Evolutionary conservation across 2,113 vertebrate genomes (phyloP).

Genomic region (Cynoglossus semilaevis): DNA sequence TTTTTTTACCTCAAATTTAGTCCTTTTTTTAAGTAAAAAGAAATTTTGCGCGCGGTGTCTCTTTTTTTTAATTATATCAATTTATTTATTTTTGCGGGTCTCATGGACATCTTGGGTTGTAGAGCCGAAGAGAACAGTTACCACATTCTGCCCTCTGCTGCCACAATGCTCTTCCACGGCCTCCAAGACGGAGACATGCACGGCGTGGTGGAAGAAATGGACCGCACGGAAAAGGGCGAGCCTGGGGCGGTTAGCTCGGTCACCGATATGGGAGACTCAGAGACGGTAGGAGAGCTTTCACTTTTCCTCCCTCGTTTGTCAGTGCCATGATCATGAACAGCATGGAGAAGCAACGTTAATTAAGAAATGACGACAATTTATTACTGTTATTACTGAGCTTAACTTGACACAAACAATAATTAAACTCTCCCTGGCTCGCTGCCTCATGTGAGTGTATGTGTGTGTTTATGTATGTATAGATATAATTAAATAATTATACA

Average conservation of each 20-base stretch:
- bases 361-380: too few relatives aligned
- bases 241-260: slow-evolving; percentile 94
- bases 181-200: slow-evolving; percentile 96
- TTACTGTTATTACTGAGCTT: too few relatives aligned
- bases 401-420: not conserved
- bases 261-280: slow-evolving; percentile 97
- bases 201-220: slow-evolving; percentile 97
- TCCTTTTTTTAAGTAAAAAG: slow-evolving; percentile 58
- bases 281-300: slow-evolving; percentile 84
- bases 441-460: not conserved
- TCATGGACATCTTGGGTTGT: slow-evolving; percentile 86
- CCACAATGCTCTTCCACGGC: slow-evolving; percentile 98
- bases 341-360: too few relatives aligned
- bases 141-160: slow-evolving; percentile 76
- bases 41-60: not conserved
- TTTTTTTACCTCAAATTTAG: slow-evolving; percentile 62
- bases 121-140: slow-evolving; percentile 81
- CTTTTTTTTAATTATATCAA: too few relatives aligned
- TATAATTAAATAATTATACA: too few relatives aligned
- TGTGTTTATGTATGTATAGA: not conserved
- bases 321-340: not conserved
- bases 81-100: slow-evolving; percentile 62
- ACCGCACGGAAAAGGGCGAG: slow-evolving; percentile 93
- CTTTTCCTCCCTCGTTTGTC: not conserved
- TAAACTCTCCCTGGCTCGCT: too few relatives aligned